Evolutionary conservation across 2,797 vertebrate genomes (phyloP).

Genomic region (Orientallactaga sibirica): DNA sequence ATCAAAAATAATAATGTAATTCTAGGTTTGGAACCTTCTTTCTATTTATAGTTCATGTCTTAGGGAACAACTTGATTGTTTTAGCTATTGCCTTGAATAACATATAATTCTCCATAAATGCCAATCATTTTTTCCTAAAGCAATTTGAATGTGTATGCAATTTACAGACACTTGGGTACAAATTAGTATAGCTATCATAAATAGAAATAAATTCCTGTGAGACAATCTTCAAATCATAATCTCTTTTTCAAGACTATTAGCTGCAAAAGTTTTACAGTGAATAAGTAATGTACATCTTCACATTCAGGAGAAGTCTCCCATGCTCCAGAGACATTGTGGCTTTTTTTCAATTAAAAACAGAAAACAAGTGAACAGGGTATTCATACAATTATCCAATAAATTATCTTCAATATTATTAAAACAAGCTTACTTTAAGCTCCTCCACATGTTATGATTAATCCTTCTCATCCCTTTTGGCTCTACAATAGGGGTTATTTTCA

Average conservation of each 20-base stretch:
- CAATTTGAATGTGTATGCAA: slow-evolving; percentile 31
- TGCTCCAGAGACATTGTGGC: slow-evolving; percentile 57
- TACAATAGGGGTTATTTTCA: slow-evolving; percentile 77
- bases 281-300: slow-evolving; percentile 1
- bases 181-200: slow-evolving; percentile 49
- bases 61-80: slow-evolving; percentile 44
- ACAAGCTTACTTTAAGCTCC: slow-evolving; percentile 73
- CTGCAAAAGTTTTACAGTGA: background rate
- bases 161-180: slow-evolving; percentile 44
- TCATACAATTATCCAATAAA: slow-evolving; percentile 73
- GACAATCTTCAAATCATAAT: slow-evolving; percentile 23
- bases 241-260: slow-evolving; percentile 12
- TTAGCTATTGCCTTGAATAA: slow-evolving; percentile 2
- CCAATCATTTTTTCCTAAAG: slow-evolving; percentile 14
- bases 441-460: slow-evolving; percentile 77
- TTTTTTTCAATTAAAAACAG: slow-evolving; percentile 66
- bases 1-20: background rate
- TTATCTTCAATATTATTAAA: slow-evolving; percentile 68
- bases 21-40: background rate
- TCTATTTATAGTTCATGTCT: slow-evolving; percentile 14
- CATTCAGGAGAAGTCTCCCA: background rate
- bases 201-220: slow-evolving; percentile 57
- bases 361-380: slow-evolving; percentile 51
- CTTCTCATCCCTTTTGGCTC: slow-evolving; percentile 73
- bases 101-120: slow-evolving; percentile 25